phyloP scores from a whole-genome alignment of 2,888 invertebrate species.

The Lysandra coridon region DNA sequence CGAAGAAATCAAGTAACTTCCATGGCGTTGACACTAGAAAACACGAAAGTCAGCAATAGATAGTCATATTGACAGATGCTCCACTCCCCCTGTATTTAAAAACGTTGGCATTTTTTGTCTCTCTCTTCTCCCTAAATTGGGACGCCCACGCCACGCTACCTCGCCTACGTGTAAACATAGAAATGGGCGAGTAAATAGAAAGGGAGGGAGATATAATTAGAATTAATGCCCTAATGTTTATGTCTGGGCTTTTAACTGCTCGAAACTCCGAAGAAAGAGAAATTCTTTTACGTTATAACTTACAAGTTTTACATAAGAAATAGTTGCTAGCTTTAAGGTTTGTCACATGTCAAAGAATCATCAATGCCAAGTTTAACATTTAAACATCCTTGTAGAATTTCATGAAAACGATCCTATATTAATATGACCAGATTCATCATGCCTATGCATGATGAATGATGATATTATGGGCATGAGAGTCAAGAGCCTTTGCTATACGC shows the following conservation, averaged over 20 bases:
- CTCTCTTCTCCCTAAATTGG: conserved; percentile 74
- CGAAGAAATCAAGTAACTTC: neutral
- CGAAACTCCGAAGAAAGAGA: neutral
- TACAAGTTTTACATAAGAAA: conserved; percentile 1
- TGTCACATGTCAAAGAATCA: too few species aligned
- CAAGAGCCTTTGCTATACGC: conserved; percentile 53
- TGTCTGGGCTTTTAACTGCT: conserved; percentile 6
- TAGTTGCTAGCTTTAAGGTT: too few species aligned
- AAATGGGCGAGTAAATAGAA: conserved; percentile 70
- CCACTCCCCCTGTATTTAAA: conserved; percentile 56
- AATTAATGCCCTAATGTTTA: conserved; percentile 57
- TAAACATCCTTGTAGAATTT: too few species aligned
- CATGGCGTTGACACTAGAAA: conserved; percentile 8
- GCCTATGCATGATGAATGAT: too few species aligned
- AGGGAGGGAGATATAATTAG: conserved; percentile 77
- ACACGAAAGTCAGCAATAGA: conserved; percentile 48
- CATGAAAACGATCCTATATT: too few species aligned
- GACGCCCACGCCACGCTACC: conserved; percentile 75
- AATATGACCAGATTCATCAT: too few species aligned
- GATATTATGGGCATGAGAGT: neutral
- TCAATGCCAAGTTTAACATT: too few species aligned
- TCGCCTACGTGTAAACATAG: conserved; percentile 76
- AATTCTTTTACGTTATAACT: too few species aligned
- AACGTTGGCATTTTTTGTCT: conserved; percentile 63
- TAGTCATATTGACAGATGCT: conserved; percentile 65